Conservation (phyloP, 2,888 invertebrate genomes). For the Thymelicus sylvestris region DNA sequence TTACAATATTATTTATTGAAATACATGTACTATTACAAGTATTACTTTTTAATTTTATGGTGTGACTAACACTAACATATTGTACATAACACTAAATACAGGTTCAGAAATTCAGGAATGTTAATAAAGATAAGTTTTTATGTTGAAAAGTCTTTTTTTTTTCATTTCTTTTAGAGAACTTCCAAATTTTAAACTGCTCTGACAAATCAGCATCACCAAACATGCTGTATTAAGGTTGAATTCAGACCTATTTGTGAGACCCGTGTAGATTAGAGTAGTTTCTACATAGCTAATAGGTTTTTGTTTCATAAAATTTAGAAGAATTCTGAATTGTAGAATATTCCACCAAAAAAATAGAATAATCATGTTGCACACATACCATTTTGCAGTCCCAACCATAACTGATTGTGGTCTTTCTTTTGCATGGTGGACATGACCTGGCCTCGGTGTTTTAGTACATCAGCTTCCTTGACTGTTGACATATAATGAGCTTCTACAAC, state of each 20-base stretch:
- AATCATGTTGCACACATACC: constrained; percentile 79
- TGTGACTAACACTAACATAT: background rate
- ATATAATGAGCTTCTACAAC: constrained; percentile 97
- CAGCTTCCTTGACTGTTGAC: constrained; percentile 98
- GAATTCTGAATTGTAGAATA: too few species aligned
- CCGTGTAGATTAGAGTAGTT: too few species aligned
- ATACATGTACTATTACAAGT: too few species aligned
- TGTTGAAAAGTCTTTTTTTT: background rate
- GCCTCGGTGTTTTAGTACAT: constrained; percentile 97
- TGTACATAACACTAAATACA: background rate
- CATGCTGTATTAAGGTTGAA: too few species aligned
- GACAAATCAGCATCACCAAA: too few species aligned
- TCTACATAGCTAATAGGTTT: too few species aligned
- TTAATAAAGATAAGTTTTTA: constrained; percentile 18
- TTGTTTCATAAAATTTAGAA: too few species aligned
- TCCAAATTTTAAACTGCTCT: too few species aligned
- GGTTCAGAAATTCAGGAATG: background rate
- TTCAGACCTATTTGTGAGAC: too few species aligned
- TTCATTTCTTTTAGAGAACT: background rate
- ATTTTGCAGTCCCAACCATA: constrained; percentile 97
- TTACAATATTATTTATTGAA: too few species aligned
- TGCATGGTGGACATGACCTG: constrained; percentile 96
- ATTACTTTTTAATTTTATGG: background rate
- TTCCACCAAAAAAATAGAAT: too few species aligned
- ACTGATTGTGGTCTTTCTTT: constrained; percentile 97